phyloP scores from a whole-genome alignment of 1,140 invertebrate species.

The Diabrotica virgifera region DNA sequence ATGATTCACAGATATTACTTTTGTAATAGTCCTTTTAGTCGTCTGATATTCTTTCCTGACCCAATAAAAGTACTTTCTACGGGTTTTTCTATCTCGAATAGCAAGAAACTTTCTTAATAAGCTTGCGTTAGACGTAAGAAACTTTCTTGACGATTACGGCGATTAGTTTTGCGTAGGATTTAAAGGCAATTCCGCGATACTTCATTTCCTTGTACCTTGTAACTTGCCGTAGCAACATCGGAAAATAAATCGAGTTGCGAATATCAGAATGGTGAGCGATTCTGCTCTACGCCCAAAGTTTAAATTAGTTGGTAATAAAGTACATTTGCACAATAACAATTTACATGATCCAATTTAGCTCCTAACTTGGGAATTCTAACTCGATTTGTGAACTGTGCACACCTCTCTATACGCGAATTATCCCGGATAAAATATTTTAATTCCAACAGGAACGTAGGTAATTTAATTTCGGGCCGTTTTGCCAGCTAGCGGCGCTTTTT shows the following conservation, averaged over 20 bases:
- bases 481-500: no score
- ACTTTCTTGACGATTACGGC: no score
- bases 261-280: conserved; percentile 1
- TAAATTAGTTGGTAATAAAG: conserved; percentile 18
- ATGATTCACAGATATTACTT: no score
- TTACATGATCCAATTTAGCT: conserved; percentile 17
- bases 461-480: no score
- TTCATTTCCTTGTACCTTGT: background rate
- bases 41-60: no score
- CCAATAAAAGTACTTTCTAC: no score
- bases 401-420: conserved; percentile 8
- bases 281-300: conserved; percentile 5
- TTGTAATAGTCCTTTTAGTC: no score
- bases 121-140: no score
- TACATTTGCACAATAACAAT: conserved; percentile 20
- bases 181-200: background rate
- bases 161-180: background rate
- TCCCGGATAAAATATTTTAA: conserved; percentile 13
- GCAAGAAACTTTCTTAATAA: no score
- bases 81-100: no score
- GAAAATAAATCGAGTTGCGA: background rate
- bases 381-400: conserved; percentile 10
- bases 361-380: conserved; percentile 13
- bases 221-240: background rate
- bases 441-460: background rate